phyloP scores from a whole-genome alignment of 2,113 vertebrate species.

The Nannospalax galili region DNA sequence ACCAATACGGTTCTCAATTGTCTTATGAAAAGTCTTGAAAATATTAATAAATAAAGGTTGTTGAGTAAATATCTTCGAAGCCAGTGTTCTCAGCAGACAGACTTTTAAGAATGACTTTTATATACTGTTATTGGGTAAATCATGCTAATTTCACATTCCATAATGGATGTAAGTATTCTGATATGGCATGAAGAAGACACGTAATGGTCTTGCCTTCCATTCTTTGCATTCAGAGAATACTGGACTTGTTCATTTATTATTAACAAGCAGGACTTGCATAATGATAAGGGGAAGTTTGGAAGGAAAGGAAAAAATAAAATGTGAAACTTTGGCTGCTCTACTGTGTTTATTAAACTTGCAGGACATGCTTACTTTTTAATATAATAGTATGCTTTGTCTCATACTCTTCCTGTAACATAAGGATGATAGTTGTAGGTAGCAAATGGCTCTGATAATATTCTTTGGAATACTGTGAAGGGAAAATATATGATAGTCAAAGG shows the following conservation, averaged over 20 bases:
- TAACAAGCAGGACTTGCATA: constrained; percentile 71
- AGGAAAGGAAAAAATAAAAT: constrained; percentile 75
- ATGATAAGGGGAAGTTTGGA: constrained; percentile 69
- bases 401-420: constrained; percentile 71
- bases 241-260: constrained; percentile 78
- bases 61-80: constrained; percentile 61
- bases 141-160: constrained; percentile 45
- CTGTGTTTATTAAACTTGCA: constrained; percentile 83
- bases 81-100: constrained; percentile 63
- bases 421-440: constrained; percentile 77
- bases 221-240: constrained; percentile 56
- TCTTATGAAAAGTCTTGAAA: constrained; percentile 70
- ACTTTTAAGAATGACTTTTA: constrained; percentile 69
- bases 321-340: constrained; percentile 74
- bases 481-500: not conserved
- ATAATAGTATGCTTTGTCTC: constrained; percentile 72
- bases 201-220: constrained; percentile 58
- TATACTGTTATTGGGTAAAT: constrained; percentile 59
- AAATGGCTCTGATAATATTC: constrained; percentile 79
- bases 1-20: constrained; percentile 65
- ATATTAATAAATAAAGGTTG: constrained; percentile 67
- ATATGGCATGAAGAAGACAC: constrained; percentile 66
- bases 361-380: constrained; percentile 83
- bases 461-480: constrained; percentile 70
- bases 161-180: constrained; percentile 66